These are phyloP conservation scores for Mimumesa dahlbomi DNA, from an alignment of 2,888 invertebrate genomes.

Conservation along the genomic window DNA sequence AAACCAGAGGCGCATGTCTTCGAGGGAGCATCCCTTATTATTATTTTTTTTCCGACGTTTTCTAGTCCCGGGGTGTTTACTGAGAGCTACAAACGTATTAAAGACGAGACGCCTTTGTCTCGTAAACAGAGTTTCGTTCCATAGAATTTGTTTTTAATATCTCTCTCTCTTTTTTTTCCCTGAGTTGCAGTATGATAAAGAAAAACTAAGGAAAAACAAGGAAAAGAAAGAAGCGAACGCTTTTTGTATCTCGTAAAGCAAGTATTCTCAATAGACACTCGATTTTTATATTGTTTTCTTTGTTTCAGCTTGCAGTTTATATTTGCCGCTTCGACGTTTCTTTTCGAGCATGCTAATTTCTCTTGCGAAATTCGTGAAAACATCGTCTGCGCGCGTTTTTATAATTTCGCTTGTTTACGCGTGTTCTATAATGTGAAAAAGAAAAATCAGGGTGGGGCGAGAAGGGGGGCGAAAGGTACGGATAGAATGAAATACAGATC, in stretches of 20 bases:
- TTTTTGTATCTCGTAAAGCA: background rate
- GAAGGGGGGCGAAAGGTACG: too few species aligned
- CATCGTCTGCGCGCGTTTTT: background rate
- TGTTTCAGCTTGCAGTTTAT: conserved; percentile 39
- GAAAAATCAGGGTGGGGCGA: too few species aligned
- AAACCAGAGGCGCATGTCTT: conserved; percentile 63
- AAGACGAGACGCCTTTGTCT: background rate
- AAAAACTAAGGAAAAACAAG: too few species aligned
- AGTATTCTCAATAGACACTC: conserved; percentile 18
- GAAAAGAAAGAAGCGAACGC: background rate
- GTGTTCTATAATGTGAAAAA: too few species aligned
- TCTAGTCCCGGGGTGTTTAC: conserved; percentile 21
- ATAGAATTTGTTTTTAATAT: background rate
- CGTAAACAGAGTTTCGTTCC: background rate
- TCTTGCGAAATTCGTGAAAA: background rate
- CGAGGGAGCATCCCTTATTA: conserved; percentile 34
- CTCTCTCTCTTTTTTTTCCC: too few species aligned
- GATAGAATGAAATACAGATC: too few species aligned
- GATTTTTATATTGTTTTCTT: conserved; percentile 34
- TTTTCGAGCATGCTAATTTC: background rate
- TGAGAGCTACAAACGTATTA: conserved; percentile 1
- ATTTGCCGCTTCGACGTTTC: conserved; percentile 4
- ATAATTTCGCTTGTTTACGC: background rate
- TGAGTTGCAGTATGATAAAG: too few species aligned
- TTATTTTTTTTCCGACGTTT: conserved; percentile 51